phyloP scores from a whole-genome alignment of 1,140 invertebrate genomes.

The Drosophila neocordata region DNA sequence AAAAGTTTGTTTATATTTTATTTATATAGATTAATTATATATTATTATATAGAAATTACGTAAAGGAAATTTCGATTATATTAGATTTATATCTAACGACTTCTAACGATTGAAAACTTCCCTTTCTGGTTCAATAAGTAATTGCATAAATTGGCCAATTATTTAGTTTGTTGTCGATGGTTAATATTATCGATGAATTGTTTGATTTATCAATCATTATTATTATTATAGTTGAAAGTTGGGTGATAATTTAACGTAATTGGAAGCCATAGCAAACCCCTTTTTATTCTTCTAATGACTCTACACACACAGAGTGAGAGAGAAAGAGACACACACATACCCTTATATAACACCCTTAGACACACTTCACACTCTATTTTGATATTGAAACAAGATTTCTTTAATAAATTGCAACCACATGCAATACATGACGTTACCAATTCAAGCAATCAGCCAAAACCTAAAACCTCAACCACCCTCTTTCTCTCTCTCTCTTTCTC shows the following conservation, averaged over 20 bases:
- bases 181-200: not conserved
- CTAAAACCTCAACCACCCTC: not conserved
- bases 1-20: no score
- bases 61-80: no score
- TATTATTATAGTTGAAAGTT: not conserved
- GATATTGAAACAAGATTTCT: slow-evolving; percentile 19
- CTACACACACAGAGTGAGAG: not conserved
- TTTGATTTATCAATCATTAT: not conserved
- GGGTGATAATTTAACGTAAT: not conserved
- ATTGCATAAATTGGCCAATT: not conserved
- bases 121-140: no score
- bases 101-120: no score
- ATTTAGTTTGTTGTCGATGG: not conserved
- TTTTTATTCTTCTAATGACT: not conserved
- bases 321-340: not conserved
- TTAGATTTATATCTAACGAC: no score
- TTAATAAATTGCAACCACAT: slow-evolving; percentile 52
- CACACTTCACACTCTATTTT: not conserved
- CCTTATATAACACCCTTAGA: not conserved
- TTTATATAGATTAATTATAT: no score
- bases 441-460: slow-evolving; percentile 27
- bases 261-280: not conserved
- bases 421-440: slow-evolving; percentile 25
- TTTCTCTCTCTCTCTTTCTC: not conserved
- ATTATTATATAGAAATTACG: no score